phyloP scores from a whole-genome alignment of 1,140 invertebrate genomes.

The Zelostemma sp. region DNA sequence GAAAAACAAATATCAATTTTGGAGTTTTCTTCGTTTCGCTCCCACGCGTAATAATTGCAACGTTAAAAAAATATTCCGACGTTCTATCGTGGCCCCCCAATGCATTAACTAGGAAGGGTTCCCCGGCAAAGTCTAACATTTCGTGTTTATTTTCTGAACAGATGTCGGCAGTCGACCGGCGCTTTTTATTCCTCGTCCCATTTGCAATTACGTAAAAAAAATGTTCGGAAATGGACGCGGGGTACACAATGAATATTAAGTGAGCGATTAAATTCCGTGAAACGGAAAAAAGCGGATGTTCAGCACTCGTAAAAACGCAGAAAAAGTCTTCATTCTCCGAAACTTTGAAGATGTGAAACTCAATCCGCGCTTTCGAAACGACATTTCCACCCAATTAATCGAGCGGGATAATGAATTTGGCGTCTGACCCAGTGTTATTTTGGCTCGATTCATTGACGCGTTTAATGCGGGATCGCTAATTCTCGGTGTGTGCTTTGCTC shows the following conservation, averaged over 20 bases:
- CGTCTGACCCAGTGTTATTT: too few relatives aligned
- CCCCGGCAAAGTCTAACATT: constrained; percentile 27
- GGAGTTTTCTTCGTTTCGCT: too few relatives aligned
- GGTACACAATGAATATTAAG: constrained; percentile 19
- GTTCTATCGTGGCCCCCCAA: constrained; percentile 30
- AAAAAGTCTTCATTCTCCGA: too few relatives aligned
- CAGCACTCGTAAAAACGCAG: constrained; percentile 12
- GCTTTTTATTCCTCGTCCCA: constrained; percentile 38
- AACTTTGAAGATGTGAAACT: too few relatives aligned
- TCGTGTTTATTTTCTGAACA: constrained; percentile 43
- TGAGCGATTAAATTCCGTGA: constrained; percentile 12
- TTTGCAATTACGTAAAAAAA: constrained; percentile 40
- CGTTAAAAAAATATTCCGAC: constrained; percentile 25
- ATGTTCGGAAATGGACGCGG: constrained; percentile 19
- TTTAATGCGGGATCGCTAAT: too few relatives aligned
- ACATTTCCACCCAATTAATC: too few relatives aligned
- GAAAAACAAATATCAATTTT: too few relatives aligned
- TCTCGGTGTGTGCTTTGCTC: background rate
- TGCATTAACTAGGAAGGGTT: constrained; percentile 32
- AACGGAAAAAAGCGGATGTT: constrained; percentile 7
- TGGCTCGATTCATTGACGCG: too few relatives aligned
- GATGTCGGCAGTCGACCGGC: constrained; percentile 38
- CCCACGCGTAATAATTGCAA: constrained; percentile 24
- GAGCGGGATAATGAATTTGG: too few relatives aligned
- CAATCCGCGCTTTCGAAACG: too few relatives aligned